These are phyloP conservation scores for Cynopterus brachyotis DNA, from an alignment of 2,113 vertebrate species.

Conservation along the genomic window DNA sequence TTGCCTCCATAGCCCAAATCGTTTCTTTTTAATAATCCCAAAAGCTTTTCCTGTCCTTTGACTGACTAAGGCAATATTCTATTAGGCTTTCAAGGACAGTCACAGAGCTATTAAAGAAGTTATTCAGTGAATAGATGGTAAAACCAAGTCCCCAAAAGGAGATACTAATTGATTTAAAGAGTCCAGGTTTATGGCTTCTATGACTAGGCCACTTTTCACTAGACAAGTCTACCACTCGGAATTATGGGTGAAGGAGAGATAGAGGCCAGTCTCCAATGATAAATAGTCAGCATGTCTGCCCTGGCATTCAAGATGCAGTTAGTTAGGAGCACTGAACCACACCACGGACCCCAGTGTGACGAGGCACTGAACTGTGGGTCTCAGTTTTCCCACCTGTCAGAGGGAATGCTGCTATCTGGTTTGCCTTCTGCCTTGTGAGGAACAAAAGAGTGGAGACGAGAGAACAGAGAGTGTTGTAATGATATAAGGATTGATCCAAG, in stretches of 20 bases:
- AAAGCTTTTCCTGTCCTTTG: conserved; percentile 6
- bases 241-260: background rate
- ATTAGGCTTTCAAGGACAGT: background rate
- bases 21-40: background rate
- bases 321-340: background rate
- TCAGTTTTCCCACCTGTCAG: background rate
- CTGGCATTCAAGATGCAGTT: background rate
- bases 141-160: conserved; percentile 15
- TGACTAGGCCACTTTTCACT: background rate
- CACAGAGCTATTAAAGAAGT: background rate
- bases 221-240: background rate
- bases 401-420: background rate
- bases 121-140: background rate
- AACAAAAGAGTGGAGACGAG: background rate
- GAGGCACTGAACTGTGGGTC: background rate
- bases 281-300: background rate
- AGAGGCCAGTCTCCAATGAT: background rate
- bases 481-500: background rate
- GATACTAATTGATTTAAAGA: conserved; percentile 12
- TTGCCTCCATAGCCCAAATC: background rate
- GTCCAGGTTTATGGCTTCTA: background rate
- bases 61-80: background rate
- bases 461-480: background rate
- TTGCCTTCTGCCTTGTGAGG: background rate
- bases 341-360: background rate